phyloP scores from a whole-genome alignment of 1,140 invertebrate genomes.

The Brachionus calyciflorus region DNA sequence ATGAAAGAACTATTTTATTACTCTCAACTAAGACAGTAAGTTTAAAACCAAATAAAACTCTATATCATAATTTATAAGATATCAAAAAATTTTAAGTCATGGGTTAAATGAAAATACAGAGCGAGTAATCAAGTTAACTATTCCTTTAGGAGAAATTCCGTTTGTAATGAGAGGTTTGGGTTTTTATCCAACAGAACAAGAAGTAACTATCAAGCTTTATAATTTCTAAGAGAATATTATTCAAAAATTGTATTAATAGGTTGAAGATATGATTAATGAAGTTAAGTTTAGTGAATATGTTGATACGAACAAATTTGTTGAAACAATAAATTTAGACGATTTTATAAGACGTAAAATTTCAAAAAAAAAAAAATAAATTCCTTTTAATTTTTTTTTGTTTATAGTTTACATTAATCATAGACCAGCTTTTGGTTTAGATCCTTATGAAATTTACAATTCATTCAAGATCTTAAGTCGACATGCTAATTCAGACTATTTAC shows the following conservation, averaged over 20 bases:
- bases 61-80: background rate
- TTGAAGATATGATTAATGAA: constrained; percentile 69
- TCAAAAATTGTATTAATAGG: constrained; percentile 58
- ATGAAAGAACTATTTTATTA: constrained; percentile 72
- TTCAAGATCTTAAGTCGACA: constrained; percentile 56
- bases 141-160: constrained; percentile 68
- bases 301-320: constrained; percentile 61
- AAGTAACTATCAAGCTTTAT: too few relatives aligned
- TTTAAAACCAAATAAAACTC: background rate
- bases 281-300: constrained; percentile 66
- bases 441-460: constrained; percentile 54
- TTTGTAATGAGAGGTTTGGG: constrained; percentile 72
- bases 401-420: constrained; percentile 71
- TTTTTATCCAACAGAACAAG: constrained; percentile 71
- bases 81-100: constrained; percentile 64
- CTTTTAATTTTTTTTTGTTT: constrained; percentile 33
- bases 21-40: constrained; percentile 66
- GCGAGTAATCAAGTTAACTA: constrained; percentile 64
- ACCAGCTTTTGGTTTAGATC: constrained; percentile 63
- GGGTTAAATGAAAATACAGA: constrained; percentile 67
- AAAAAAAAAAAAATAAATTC: background rate
- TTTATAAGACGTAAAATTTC: constrained; percentile 65
- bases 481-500: constrained; percentile 47
- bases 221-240: background rate
- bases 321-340: constrained; percentile 68